Percentiles rank a stretch among this genome's conserved stretches.
These are phyloP conservation scores for Rhinopomastus cyanomelas DNA, from an alignment of 2,113 vertebrate genomes.

Conservation along the genomic window DNA sequence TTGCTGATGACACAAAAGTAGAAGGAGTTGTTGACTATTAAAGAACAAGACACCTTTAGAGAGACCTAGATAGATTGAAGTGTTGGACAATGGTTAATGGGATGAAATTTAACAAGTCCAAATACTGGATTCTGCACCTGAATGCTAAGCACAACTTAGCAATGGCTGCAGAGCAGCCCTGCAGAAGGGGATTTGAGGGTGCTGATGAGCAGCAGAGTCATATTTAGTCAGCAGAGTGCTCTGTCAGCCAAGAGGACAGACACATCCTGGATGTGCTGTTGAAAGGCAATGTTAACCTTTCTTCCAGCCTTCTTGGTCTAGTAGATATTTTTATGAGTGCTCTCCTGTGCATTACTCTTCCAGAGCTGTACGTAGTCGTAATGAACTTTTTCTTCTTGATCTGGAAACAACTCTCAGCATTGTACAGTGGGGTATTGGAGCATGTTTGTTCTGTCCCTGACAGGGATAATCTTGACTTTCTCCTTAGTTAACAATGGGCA, in stretches of 20 bases:
- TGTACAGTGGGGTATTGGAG: background rate
- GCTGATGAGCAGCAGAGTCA: background rate
- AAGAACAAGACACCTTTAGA: background rate
- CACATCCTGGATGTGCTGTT: no score
- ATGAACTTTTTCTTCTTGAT: background rate
- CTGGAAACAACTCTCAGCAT: background rate
- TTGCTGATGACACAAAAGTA: background rate
- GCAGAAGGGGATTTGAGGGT: background rate
- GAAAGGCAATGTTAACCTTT: background rate
- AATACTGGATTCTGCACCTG: background rate
- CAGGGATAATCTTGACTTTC: background rate
- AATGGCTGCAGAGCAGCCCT: background rate
- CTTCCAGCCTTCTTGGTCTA: background rate
- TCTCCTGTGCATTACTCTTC: background rate
- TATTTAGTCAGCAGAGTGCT: background rate
- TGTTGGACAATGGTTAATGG: background rate
- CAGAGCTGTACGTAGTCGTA: background rate
- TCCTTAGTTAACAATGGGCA: background rate
- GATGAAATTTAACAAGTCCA: background rate
- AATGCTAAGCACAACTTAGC: no score
- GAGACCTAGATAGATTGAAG: background rate
- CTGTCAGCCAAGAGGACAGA: no score
- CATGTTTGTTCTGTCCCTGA: background rate
- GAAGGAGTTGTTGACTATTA: background rate
- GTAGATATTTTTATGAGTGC: background rate